Evolutionary conservation across 2,113 vertebrate genomes (phyloP), one percentile per base, ranked within the genome.

Genomic region (Saccopteryx leptura): DNA sequence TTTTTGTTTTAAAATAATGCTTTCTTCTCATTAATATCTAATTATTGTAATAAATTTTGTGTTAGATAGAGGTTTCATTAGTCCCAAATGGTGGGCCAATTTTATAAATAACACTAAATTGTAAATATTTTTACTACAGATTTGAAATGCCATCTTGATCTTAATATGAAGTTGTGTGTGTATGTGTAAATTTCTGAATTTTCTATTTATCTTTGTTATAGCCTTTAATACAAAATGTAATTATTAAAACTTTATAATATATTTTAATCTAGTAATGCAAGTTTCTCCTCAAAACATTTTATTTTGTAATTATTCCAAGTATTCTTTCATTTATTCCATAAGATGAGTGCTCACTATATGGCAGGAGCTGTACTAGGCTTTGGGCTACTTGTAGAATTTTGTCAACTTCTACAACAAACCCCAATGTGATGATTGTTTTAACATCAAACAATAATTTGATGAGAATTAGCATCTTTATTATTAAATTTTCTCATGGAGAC

Each of bases 141-240:
- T 56, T 75, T 81, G 50, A 88, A 81, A 60, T 61, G 39, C 31
- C 50, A 86, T n/a, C 4, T 66, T 75, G 60, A 90, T 82, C 23
- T 66, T 39, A 39, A 82, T 58, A 48, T 71, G 52, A 83, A 91
- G 28, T 79, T 90, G 39, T 39, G 39, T 23, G 31, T 61, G 46
- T 56, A 3, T 69, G 6, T 61, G 39, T 39, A 75, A 92, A 78
- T 11, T 82, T 83, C 8, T 71, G 31, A 46, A 61, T 24, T 68
- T 88, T 92, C 52, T 68, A 52, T 82, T 95, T 28, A 31, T 61
- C n/a, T 87, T 90, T 91, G 21, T 75, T 76, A 68, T 5, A 54
- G 4, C 12, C 60, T 91, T 75, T 88, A 76, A 46, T 61, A 52
- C 24, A 60, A 39, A 88, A 46, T 79, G 23, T 26, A 83, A 28